Evolutionary conservation across 2,888 invertebrate genomes (phyloP), one percentile per base, ranked within the genome.

Genomic region (Philonicus albiceps): DNA sequence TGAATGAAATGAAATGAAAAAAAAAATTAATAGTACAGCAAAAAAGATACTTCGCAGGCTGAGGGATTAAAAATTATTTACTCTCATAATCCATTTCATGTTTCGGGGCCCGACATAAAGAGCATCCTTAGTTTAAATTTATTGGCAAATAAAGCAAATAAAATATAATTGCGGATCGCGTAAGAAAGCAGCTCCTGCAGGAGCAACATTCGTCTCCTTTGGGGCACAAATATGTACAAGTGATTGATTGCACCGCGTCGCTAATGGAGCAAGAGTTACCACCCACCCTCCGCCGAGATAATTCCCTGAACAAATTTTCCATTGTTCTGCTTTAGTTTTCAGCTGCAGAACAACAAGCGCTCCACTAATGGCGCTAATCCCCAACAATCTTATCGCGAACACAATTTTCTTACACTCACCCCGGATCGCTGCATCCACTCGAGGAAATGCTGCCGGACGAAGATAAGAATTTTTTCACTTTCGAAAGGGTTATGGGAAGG

Each of bases 191-290:
- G 49, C 49, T 80, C 30, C 27, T 53, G 31, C 31, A 31, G 31
- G 43, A 11, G 49, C 30, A 6, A 2, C 76, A 19, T 8, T 43
- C 6, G 43, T 49, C 80, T 49, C 80, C 80, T 30, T 31, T n/a
- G 27, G 80, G 27, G 49, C 49, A 31, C 53, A 80, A 80, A 80
- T 80, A 80, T 80, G 53, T 80, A 53, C 80, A 53, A 80, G 80
- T 80, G 80, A 80, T 80, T 80, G 80, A 80, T 80, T 80, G 53
- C 80, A 53, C n/a, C 80, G 27, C 49, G 80, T 80, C 53, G 31
- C 80, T 80, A 80, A 80, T 80, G 80, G 80, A 80, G 80, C 49
- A n/a, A n/a, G n/a, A n/a, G n/a, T 27, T 27, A 49, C 43, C 27
- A 0, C 30, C 78, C 5, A 13, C 31, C 64, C 64, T 7, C 27